These are phyloP conservation scores for Ailurus styani DNA, from an alignment of 2,113 vertebrate species.

Conservation along the genomic window DNA sequence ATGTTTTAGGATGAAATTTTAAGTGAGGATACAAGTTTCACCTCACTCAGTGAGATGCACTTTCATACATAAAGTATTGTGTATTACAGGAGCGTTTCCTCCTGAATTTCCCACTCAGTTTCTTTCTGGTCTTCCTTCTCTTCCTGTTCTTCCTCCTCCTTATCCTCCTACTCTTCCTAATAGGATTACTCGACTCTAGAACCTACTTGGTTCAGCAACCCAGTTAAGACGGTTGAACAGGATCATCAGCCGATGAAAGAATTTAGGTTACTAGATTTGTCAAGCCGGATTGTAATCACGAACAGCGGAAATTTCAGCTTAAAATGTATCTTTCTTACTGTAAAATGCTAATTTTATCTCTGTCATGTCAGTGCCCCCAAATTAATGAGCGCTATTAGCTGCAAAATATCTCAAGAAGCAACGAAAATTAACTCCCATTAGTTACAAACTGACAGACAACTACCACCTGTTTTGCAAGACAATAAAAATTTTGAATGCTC, in stretches of 20 bases:
- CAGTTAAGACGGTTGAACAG: not conserved
- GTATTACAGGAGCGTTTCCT: not conserved
- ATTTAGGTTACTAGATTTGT: not conserved
- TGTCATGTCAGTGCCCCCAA: not conserved
- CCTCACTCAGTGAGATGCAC: not conserved
- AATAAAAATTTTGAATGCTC: not conserved
- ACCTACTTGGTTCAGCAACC: not conserved
- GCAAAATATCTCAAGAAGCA: slow-evolving; percentile 24
- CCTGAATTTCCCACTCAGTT: not conserved
- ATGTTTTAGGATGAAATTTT: not conserved
- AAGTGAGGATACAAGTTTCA: not conserved
- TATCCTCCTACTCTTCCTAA: not conserved
- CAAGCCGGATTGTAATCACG: not conserved
- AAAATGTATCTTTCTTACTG: not conserved
- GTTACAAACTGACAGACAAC: slow-evolving; percentile 12
- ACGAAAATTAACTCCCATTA: slow-evolving; percentile 42
- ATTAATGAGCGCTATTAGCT: slow-evolving; percentile 36
- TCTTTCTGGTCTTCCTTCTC: too few relatives aligned
- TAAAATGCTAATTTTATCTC: slow-evolving; percentile 20
- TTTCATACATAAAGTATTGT: not conserved
- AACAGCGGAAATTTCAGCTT: not conserved
- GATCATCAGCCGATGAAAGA: not conserved
- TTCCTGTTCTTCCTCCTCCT: not conserved
- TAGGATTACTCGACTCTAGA: not conserved
- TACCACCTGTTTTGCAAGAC: not conserved